phyloP scores from a whole-genome alignment of 2,888 invertebrate species.

The Phalera bucephala region DNA sequence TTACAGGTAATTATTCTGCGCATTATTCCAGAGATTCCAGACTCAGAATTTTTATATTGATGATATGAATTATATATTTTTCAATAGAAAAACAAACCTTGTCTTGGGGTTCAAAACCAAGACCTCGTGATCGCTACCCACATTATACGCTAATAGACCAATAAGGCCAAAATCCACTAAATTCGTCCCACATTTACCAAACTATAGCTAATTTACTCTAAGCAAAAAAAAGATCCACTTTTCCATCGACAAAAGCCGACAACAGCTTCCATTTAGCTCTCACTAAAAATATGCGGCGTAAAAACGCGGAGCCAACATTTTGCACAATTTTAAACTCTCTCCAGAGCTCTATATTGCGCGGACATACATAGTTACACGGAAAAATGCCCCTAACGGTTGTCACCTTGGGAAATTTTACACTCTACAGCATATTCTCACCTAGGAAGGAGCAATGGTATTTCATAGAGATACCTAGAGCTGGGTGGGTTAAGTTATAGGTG shows the following conservation, averaged over 20 bases:
- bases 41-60: no score
- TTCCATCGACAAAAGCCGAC: background rate
- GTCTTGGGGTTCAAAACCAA: no score
- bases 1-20: no score
- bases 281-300: conserved; percentile 21
- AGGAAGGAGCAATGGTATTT: conserved; percentile 55
- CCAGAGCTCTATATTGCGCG: conserved; percentile 42
- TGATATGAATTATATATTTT: no score
- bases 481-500: conserved; percentile 2
- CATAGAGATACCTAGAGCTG: conserved; percentile 52
- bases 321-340: conserved; percentile 34
- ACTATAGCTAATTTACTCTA: background rate
- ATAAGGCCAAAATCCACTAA: no score
- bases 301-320: conserved; percentile 25
- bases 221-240: conserved; percentile 11
- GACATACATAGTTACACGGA: conserved; percentile 52
- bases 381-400: conserved; percentile 55
- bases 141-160: no score
- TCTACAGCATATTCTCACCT: conserved; percentile 65
- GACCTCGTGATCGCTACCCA: no score
- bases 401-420: conserved; percentile 66
- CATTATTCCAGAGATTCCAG: no score
- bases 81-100: no score
- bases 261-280: conserved; percentile 21
- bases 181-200: no score